Conservation (phyloP, 2,113 vertebrate genomes). For the Connochaetes taurinus region DNA sequence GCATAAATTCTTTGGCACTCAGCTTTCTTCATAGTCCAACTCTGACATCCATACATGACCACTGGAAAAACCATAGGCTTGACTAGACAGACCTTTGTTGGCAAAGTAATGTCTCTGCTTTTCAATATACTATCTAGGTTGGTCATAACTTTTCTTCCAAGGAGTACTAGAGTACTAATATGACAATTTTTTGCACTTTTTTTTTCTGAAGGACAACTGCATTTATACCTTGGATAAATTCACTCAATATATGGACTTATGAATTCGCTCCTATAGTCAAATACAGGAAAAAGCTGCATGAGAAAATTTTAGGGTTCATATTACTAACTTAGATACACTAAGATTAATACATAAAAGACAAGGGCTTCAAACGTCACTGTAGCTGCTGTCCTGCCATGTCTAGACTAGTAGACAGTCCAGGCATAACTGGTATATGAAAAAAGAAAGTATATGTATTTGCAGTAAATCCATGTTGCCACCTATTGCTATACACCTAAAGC, state of each 20-base stretch:
- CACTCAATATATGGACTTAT: neutral
- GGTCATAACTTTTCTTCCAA: no score
- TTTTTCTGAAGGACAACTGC: neutral
- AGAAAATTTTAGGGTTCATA: neutral
- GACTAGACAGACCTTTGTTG: no score
- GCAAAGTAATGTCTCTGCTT: no score
- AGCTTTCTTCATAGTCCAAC: no score
- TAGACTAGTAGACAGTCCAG: neutral
- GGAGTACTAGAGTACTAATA: neutral
- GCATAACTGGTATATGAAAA: neutral
- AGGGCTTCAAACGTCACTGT: neutral
- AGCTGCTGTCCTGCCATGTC: neutral
- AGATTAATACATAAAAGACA: neutral
- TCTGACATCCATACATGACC: no score
- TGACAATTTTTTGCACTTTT: neutral
- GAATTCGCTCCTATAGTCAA: neutral
- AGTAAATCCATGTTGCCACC: neutral
- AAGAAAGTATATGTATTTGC: neutral
- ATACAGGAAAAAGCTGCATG: neutral
- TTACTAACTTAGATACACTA: neutral
- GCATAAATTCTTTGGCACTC: no score
- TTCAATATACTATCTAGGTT: no score
- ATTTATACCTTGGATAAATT: neutral
- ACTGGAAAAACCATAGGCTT: no score
- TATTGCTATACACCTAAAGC: neutral